Conservation (phyloP, 2,888 invertebrate species). For the Lacanobia oleracea region DNA sequence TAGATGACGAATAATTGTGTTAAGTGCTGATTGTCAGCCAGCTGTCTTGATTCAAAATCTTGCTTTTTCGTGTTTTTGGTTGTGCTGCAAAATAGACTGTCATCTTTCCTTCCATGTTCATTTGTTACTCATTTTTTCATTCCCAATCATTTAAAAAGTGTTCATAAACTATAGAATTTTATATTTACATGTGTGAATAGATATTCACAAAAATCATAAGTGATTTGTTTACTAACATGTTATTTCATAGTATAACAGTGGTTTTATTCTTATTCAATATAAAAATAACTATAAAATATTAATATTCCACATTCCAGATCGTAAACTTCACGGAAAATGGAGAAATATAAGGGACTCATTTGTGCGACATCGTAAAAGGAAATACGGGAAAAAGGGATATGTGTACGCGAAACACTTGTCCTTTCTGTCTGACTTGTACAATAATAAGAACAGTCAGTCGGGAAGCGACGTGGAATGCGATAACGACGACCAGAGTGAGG, state of each 20-base stretch:
- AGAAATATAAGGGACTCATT: slow-evolving; percentile 85
- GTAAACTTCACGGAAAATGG: slow-evolving; percentile 83
- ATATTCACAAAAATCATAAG: neutral
- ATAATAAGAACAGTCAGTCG: slow-evolving; percentile 67
- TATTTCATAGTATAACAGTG: slow-evolving; percentile 2
- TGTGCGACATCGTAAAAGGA: slow-evolving; percentile 77
- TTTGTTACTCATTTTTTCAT: neutral
- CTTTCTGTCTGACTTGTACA: slow-evolving; percentile 78
- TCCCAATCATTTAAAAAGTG: neutral
- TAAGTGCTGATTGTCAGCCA: too few relatives aligned
- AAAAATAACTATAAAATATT: slow-evolving; percentile 35
- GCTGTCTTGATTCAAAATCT: neutral
- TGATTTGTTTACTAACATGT: neutral
- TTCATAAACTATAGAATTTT: neutral
- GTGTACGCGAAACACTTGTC: slow-evolving; percentile 80
- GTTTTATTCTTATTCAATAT: neutral
- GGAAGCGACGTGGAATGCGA: slow-evolving; percentile 74
- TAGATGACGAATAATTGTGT: too few relatives aligned
- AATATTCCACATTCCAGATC: slow-evolving; percentile 74
- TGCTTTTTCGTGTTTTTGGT: neutral
- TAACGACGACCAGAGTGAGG: slow-evolving; percentile 72
- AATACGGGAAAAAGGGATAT: slow-evolving; percentile 74
- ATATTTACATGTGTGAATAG: neutral
- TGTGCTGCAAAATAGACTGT: neutral
- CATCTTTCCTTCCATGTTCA: neutral